A percentile compares a stretch with the other conserved stretches of the same genome.
These are phyloP conservation scores for Glyphotaelius pellucidus DNA, from an alignment of 2,888 invertebrate genomes.

Conservation along the genomic window DNA sequence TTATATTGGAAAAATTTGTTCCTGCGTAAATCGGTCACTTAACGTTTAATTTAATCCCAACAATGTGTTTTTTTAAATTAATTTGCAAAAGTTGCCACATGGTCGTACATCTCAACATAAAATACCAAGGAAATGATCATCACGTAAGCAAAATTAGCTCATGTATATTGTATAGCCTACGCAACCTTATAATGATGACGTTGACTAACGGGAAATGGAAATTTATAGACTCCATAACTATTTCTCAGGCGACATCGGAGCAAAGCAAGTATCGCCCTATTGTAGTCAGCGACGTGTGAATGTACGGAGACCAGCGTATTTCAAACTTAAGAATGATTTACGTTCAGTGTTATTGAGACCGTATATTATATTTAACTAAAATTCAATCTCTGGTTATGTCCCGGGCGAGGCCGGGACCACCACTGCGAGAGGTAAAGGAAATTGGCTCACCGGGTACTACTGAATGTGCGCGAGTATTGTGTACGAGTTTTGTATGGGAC, in stretches of 20 bases:
- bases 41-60: no score
- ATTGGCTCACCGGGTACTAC: constrained; percentile 19
- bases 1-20: no score
- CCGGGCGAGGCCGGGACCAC: constrained; percentile 20
- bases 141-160: not conserved
- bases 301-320: constrained; percentile 27
- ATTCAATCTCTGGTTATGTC: constrained; percentile 59
- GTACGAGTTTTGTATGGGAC: not conserved
- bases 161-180: not conserved
- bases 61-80: no score
- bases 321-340: constrained; percentile 61
- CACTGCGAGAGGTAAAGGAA: constrained; percentile 17
- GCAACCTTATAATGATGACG: not conserved
- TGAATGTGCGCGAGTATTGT: not conserved
- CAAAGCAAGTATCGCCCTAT: constrained; percentile 20
- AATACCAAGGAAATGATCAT: not conserved
- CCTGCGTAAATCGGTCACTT: no score
- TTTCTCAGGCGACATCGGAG: not conserved
- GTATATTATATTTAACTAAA: constrained; percentile 63
- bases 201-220: not conserved
- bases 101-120: no score
- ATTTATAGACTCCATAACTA: constrained; percentile 9
- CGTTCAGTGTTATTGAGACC: constrained; percentile 59
- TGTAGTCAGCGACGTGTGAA: constrained; percentile 39
- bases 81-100: no score